A percentile compares a stretch with the other conserved stretches of the same genome.
Conservation (phyloP, 2,888 invertebrate species). For the Lamellibrachia columna region DNA sequence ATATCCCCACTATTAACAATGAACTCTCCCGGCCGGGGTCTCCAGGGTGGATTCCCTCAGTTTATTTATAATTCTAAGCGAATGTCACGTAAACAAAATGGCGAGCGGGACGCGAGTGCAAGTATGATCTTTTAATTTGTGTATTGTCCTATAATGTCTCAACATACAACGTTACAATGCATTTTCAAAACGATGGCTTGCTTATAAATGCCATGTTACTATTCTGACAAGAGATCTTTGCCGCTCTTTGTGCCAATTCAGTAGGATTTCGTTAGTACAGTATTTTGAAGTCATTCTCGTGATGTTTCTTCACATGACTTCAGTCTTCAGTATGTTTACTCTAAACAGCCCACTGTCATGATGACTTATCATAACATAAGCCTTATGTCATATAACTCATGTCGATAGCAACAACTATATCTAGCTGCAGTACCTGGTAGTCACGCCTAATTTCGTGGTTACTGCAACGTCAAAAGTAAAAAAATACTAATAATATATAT, state of each 20-base stretch:
- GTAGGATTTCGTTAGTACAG: not conserved
- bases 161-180: not conserved
- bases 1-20: not conserved
- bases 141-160: not conserved
- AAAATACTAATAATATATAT: not conserved
- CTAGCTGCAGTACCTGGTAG: not conserved
- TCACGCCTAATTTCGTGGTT: not conserved
- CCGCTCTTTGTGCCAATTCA: not conserved
- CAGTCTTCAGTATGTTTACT: no score
- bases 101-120: conserved; percentile 1
- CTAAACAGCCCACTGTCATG: no score
- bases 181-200: not conserved
- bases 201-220: not conserved
- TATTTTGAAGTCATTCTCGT: no score
- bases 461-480: not conserved
- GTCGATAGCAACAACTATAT: not conserved
- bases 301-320: no score
- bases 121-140: not conserved
- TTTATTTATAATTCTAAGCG: not conserved
- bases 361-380: no score
- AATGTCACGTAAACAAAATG: not conserved
- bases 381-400: not conserved
- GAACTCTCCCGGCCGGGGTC: not conserved
- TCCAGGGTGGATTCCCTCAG: not conserved
- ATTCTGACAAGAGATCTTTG: not conserved